A percentile compares a stretch with the other conserved stretches of the same genome.
Conservation (phyloP, 2,113 vertebrate species). For the Peromyscus polionotus region DNA sequence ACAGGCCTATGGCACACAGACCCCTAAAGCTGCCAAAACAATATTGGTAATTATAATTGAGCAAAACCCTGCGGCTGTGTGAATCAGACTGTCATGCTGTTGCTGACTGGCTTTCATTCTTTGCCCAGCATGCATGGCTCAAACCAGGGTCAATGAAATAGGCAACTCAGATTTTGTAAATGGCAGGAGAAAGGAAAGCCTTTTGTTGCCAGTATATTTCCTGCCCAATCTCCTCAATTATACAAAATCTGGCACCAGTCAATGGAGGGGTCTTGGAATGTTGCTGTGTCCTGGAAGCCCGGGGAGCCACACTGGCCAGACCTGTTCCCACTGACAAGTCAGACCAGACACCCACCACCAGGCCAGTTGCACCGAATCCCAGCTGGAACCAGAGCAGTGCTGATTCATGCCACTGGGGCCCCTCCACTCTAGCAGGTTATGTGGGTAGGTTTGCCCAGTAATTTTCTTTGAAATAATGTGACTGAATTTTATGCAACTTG, state of each 20-base stretch:
- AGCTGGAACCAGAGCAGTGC: not conserved
- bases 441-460: not conserved
- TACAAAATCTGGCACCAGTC: not conserved
- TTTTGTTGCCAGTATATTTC: not conserved
- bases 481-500: conserved; percentile 40
- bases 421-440: not conserved
- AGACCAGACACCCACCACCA: not conserved
- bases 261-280: not conserved
- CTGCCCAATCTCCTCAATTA: not conserved
- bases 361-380: not conserved
- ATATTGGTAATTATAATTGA: conserved; percentile 16
- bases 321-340: not conserved
- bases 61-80: not conserved
- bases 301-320: not conserved
- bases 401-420: not conserved
- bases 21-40: conserved; percentile 17
- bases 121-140: not conserved
- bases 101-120: conserved; percentile 12
- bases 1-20: not conserved
- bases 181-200: not conserved
- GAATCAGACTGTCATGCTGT: not conserved
- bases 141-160: not conserved
- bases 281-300: not conserved
- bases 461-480: not conserved
- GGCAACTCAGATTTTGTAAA: conserved; percentile 26